phyloP scores from a whole-genome alignment of 2,113 vertebrate species.

The Polyodon spathula region DNA sequence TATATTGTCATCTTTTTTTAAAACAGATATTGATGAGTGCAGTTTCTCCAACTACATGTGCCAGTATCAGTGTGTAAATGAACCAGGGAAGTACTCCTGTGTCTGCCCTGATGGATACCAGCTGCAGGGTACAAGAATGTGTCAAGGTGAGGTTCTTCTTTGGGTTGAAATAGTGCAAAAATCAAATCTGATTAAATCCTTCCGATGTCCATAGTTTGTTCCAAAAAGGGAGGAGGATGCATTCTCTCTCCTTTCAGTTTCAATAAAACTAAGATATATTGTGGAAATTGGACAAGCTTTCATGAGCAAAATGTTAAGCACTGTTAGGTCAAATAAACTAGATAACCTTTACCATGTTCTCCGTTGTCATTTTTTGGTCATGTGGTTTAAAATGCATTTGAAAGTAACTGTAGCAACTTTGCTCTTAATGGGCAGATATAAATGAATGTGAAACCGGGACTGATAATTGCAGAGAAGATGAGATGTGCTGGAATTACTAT shows the following conservation, averaged over 20 bases:
- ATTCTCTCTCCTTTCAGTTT: neutral
- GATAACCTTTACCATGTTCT: too few species aligned
- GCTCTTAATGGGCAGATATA: slow-evolving; percentile 62
- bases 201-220: slow-evolving; percentile 16
- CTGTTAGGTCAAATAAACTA: too few species aligned
- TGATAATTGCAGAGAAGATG: slow-evolving; percentile 83
- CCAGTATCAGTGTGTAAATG: slow-evolving; percentile 85
- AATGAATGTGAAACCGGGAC: slow-evolving; percentile 85
- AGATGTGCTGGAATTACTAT: slow-evolving; percentile 93
- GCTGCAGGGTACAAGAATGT: slow-evolving; percentile 74
- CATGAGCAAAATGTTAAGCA: slow-evolving; percentile 22
- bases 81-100: slow-evolving; percentile 79
- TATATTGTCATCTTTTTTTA: slow-evolving; percentile 11
- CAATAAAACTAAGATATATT: slow-evolving; percentile 19
- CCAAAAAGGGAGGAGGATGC: slow-evolving; percentile 6
- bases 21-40: slow-evolving; percentile 84
- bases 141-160: slow-evolving; percentile 66
- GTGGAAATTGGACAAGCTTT: slow-evolving; percentile 21
- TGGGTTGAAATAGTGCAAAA: slow-evolving; percentile 18
- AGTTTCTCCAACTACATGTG: slow-evolving; percentile 81
- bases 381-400: too few species aligned
- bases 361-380: too few species aligned
- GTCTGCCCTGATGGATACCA: slow-evolving; percentile 88
- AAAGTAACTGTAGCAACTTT: neutral
- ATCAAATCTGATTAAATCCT: neutral